phyloP scores from a whole-genome alignment of 35 echinoderm and acorn worm species.

The Antedon bifida region DNA sequence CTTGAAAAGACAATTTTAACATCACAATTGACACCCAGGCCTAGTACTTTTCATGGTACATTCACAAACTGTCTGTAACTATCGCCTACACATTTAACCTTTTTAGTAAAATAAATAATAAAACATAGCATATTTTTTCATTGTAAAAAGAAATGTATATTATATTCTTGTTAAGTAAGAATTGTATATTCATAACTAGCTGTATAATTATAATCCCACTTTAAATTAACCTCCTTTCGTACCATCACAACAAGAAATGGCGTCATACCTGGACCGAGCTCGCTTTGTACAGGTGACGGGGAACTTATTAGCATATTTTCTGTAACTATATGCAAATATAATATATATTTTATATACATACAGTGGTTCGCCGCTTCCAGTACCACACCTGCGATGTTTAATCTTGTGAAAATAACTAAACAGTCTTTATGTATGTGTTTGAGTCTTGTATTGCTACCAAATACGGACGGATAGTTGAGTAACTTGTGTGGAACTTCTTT shows the following conservation, averaged over 20 bases:
- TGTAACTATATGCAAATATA: not conserved
- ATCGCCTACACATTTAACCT: no score
- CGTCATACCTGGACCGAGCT: not conserved
- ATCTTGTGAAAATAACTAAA: not conserved
- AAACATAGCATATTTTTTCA: no score
- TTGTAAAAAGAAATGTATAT: no score
- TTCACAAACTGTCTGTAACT: no score
- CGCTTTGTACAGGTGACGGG: not conserved
- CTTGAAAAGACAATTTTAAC: no score
- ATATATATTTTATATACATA: not conserved
- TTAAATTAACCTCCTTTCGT: not conserved
- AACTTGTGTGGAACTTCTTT: not conserved
- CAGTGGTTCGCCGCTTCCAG: not conserved
- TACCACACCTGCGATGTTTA: not conserved
- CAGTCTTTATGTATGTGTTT: not conserved
- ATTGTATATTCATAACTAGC: not conserved
- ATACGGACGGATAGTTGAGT: not conserved
- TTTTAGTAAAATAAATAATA: no score
- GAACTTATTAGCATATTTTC: not conserved
- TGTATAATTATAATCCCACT: not conserved
- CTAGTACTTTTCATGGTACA: no score
- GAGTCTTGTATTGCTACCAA: not conserved
- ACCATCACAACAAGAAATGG: not conserved
- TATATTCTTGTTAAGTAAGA: no score
- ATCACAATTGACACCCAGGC: no score